These are phyloP conservation scores for Gymnoscelis rufifasciata DNA, from an alignment of 2,888 invertebrate genomes.

Conservation along the genomic window DNA sequence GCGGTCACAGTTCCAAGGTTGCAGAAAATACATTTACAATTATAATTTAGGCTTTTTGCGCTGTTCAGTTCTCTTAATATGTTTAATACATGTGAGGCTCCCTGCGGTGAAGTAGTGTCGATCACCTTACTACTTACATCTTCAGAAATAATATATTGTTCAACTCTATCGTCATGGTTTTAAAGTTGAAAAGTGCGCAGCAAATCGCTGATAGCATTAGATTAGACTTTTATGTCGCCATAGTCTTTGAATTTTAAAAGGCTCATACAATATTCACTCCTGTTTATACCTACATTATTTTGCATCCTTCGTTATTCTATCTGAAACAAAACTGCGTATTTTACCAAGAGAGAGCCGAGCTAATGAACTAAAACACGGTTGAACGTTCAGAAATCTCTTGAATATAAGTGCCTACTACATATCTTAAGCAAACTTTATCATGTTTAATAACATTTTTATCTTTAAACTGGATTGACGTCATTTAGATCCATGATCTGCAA, in stretches of 20 bases:
- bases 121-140: constrained; percentile 48
- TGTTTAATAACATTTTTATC: background rate
- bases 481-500: background rate
- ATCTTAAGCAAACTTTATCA: too few species aligned
- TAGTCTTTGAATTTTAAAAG: constrained; percentile 25
- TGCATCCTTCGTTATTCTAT: background rate
- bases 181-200: constrained; percentile 16
- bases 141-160: constrained; percentile 32
- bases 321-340: too few species aligned
- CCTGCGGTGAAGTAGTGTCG: constrained; percentile 50
- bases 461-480: constrained; percentile 7
- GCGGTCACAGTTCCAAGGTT: constrained; percentile 67
- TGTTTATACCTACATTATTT: background rate
- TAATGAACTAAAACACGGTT: too few species aligned
- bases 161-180: constrained; percentile 27
- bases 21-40: constrained; percentile 62
- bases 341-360: too few species aligned
- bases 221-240: constrained; percentile 21
- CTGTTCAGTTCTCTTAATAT: constrained; percentile 45
- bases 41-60: constrained; percentile 66
- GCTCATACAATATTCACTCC: constrained; percentile 9
- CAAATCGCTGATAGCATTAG: constrained; percentile 4
- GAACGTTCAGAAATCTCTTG: too few species aligned
- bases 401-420: too few species aligned
- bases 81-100: constrained; percentile 65